phyloP scores from a whole-genome alignment of 2,797 vertebrate genomes.

The Macroramphosus scolopax region DNA sequence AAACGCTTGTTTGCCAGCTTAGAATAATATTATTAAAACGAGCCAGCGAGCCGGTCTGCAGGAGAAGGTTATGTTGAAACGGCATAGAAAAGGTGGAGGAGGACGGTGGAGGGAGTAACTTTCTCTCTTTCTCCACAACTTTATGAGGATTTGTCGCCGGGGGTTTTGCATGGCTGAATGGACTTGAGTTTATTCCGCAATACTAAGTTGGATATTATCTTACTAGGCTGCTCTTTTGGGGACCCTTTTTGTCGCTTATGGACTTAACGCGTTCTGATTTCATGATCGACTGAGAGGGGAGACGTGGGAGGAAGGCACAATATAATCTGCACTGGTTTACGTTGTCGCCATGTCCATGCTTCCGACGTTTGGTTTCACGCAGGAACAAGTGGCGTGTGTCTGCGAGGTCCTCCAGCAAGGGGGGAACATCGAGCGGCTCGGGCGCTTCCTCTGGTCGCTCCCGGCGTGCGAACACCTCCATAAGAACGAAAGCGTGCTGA shows the following conservation, averaged over 20 bases:
- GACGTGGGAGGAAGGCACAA: constrained; percentile 65
- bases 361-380: constrained; percentile 97
- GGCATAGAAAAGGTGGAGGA: constrained; percentile 75
- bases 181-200: constrained; percentile 65
- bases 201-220: constrained; percentile 67
- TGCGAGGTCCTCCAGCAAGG: constrained; percentile 96
- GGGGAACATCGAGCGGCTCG: constrained; percentile 94
- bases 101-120: constrained; percentile 70
- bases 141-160: constrained; percentile 69
- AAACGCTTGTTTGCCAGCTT: constrained; percentile 95
- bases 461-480: constrained; percentile 97
- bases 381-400: constrained; percentile 97
- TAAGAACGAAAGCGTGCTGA: constrained; percentile 96
- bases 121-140: constrained; percentile 67
- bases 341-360: constrained; percentile 93
- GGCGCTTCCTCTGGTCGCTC: constrained; percentile 96
- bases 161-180: constrained; percentile 65
- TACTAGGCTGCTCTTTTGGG: constrained; percentile 32
- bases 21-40: constrained; percentile 99
- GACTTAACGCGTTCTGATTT: constrained; percentile 73
- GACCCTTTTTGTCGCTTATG: constrained; percentile 55
- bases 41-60: constrained; percentile 75
- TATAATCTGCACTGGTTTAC: constrained; percentile 54
- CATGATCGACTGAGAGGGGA: constrained; percentile 57
- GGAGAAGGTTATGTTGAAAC: constrained; percentile 82